phyloP scores from a whole-genome alignment of 2,113 vertebrate genomes.

The Pseudolaguvia tuberculata region DNA sequence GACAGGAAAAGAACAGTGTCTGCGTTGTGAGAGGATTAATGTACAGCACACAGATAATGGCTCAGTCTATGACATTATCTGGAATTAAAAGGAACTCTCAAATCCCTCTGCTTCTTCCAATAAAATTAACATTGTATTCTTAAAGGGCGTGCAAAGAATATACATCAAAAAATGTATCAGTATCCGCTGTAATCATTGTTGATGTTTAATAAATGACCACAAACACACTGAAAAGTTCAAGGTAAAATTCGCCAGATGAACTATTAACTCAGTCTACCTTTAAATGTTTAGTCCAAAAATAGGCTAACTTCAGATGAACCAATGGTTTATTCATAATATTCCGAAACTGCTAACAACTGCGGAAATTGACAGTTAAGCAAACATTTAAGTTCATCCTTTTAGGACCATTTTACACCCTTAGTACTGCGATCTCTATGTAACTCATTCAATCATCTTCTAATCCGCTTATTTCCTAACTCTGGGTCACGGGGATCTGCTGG shows the following conservation, averaged over 20 bases:
- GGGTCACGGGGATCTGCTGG: too few relatives aligned
- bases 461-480: too few relatives aligned
- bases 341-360: not conserved
- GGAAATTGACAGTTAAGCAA: not conserved
- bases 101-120: slow-evolving; percentile 24
- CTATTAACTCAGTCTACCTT: not conserved
- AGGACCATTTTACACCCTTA: too few relatives aligned
- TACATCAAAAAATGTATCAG: not conserved
- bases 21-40: slow-evolving; percentile 37
- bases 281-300: not conserved
- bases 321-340: not conserved
- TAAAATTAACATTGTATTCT: slow-evolving; percentile 7
- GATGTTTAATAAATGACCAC: slow-evolving; percentile 2
- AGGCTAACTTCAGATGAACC: not conserved
- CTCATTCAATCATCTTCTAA: too few relatives aligned
- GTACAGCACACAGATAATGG: slow-evolving; percentile 1
- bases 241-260: not conserved
- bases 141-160: not conserved
- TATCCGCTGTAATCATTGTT: not conserved
- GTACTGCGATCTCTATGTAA: too few relatives aligned
- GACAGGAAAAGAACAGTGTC: slow-evolving; percentile 3
- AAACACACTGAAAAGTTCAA: not conserved
- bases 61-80: slow-evolving; percentile 27
- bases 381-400: too few relatives aligned
- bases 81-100: slow-evolving; percentile 21